A percentile compares a stretch with the other conserved stretches of the same genome.
These are phyloP conservation scores for Macrosiphum euphorbiae DNA, from an alignment of 2,888 invertebrate genomes.

Conservation along the genomic window DNA sequence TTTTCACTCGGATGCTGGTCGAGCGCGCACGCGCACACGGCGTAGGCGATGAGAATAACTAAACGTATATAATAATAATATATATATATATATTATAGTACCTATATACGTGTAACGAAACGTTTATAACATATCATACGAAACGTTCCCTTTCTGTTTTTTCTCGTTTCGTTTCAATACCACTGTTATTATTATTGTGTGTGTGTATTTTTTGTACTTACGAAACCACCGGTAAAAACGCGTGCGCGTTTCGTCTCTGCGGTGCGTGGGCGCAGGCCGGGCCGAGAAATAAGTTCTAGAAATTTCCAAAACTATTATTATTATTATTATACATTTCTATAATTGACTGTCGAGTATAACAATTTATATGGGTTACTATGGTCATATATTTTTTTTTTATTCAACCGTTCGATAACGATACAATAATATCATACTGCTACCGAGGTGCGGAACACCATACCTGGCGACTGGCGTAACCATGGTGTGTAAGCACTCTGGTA, in stretches of 20 bases:
- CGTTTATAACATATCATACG: neutral
- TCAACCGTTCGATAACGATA: neutral
- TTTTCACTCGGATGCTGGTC: conserved; percentile 57
- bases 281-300: conserved; percentile 47
- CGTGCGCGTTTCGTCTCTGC: neutral
- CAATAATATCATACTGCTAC: neutral
- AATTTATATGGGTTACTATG: neutral
- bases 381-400: neutral
- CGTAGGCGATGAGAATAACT: conserved; percentile 43
- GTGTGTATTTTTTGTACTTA: neutral
- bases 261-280: neutral
- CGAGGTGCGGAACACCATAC: neutral
- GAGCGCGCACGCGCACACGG: conserved; percentile 43
- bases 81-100: neutral
- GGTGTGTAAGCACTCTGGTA: neutral
- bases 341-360: neutral
- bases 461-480: neutral
- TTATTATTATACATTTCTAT: too few species aligned
- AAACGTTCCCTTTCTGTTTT: neutral
- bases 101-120: neutral
- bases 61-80: neutral
- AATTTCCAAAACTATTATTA: conserved; percentile 23
- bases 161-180: conserved; percentile 1
- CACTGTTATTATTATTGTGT: neutral
- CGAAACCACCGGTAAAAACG: neutral